Base-by-base conservation (phyloP, 1,140 invertebrate genomes). In the Bombus soroeensis region DNA sequence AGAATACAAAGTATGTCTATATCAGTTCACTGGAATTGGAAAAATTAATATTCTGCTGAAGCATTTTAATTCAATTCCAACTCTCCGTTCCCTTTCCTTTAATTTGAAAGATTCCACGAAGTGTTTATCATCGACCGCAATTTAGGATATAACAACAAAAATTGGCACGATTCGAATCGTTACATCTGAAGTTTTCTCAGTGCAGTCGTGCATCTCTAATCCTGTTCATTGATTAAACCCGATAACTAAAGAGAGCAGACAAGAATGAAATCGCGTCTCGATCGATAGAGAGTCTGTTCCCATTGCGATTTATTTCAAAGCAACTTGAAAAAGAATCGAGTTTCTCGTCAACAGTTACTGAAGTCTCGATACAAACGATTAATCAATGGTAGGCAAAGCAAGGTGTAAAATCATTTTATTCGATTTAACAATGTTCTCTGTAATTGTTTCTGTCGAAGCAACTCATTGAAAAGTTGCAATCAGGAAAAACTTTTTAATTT, bases 301-400 rank as follows among this genome's bases (percentile, higher is more conserved):
- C 75, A 13, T 59, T 41, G 82, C 47, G 57, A 79, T 71, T 84
- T 34, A 41, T 71, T 84, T 71, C 32, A 57, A 84, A 70, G 66
- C 15, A n/a, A n/a, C 34, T 64, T 13, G 39, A 53, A 68, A 77
- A 68, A 66, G 43, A 32, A 76, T 66, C 81, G 72, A 53, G 41
- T 25, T 43, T 32, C 73, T 68, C 47, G 59, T 66, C 66, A 57
- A 43, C 28, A 32, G 43, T 83, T 83, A 70, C 62, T 10, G 37
- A 73, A 15, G 39, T n/a, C 62, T 73, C 64, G 47, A 68, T 41
- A 41, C 34, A 66, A 28, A 59, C 53, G 76, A 79, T 59, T 79
- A 79, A 84, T 79, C 75, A 39, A 39, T 25, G 22, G 18, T 43
- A 28, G 32, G 32, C 39, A 68, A 59, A 47, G 39, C 75, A 28